Base-by-base conservation (phyloP, 1,140 invertebrate species). In the Drosophila micromelanica region DNA sequence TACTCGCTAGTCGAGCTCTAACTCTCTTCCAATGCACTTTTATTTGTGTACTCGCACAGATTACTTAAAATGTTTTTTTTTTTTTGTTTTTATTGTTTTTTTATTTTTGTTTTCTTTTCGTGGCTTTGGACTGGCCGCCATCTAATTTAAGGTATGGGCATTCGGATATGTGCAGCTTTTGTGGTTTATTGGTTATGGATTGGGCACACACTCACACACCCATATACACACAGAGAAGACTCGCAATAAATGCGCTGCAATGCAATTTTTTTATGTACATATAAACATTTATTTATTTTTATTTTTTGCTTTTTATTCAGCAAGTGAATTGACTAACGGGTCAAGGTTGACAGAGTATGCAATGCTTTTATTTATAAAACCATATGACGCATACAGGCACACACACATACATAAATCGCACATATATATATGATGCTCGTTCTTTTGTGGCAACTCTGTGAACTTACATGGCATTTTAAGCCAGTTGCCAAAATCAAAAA, bases 281-380 rank as follows among this genome's bases (percentile, higher is more conserved):
- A 35, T 45, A 43, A 43, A 59, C 62, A 60, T 63, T 56, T 32
- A 40, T 51, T 74, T 52, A 49, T 30, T 76, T 20, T 23, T 15
- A 49, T 35, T 54, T 55, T 45, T 78, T 77, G 70, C 65, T 62
- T 61, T 68, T 56, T 55, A 40, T 51, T 40, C 27, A 35, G 37
- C 56, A 49, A 73, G 40, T 48, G 49, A 60, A 73, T 60, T 74
- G 72, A 74, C 65, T 74, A 74, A 45, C 67, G 76, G 82, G 82
- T 86, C 82, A 86, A 86, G 82, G 82, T 86, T 86, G 82, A 89
- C 84, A 79, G 74, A 85, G 65, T 74, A 74, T 68, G 79, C 76
- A 79, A 51, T 81, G 69, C 68, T 78, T 76, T 86, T 80, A 78
- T 86, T 78, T 86, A 65, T 84, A 80, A 85, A 73, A 71, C 38